Percentiles rank a stretch among this genome's conserved stretches.
Evolutionary conservation across 2,113 vertebrate species (phyloP).

Genomic region (rat (Rattus norvegicus)): DNA sequence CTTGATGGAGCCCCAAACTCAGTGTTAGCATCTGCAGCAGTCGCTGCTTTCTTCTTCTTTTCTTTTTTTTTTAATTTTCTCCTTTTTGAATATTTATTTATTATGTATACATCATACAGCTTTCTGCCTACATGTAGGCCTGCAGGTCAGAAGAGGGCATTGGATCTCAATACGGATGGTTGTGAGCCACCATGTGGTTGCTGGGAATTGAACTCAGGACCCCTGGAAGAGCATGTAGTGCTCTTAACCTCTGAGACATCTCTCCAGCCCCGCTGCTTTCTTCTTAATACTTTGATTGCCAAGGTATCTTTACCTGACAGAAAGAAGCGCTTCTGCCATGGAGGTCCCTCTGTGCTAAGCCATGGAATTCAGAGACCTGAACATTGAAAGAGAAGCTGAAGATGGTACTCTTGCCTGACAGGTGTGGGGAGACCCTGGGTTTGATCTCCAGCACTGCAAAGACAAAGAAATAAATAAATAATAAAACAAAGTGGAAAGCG

Average conservation of each 20-base stretch:
- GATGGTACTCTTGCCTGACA: neutral
- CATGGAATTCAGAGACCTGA: neutral
- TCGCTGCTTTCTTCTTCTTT: constrained; percentile 12
- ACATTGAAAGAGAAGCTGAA: neutral
- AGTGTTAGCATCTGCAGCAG: neutral
- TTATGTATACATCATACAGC: no score
- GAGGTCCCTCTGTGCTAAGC: neutral
- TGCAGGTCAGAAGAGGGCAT: no score
- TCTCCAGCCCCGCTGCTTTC: no score
- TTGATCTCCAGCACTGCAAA: neutral
- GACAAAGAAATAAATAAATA: neutral
- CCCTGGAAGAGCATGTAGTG: no score
- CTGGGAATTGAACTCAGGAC: no score
- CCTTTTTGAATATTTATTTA: no score
- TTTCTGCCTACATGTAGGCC: no score
- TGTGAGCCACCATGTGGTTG: no score
- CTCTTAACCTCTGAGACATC: no score
- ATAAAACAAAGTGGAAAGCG: neutral
- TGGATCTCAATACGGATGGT: no score
- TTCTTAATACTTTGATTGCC: constrained; percentile 29
- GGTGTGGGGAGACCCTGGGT: neutral
- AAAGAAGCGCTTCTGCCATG: neutral
- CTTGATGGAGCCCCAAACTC: constrained; percentile 33
- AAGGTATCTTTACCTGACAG: constrained; percentile 28
- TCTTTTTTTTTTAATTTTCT: no score